These are phyloP conservation scores for Morphnarchus princeps DNA, from an alignment of 2,113 vertebrate species.

Conservation along the genomic window DNA sequence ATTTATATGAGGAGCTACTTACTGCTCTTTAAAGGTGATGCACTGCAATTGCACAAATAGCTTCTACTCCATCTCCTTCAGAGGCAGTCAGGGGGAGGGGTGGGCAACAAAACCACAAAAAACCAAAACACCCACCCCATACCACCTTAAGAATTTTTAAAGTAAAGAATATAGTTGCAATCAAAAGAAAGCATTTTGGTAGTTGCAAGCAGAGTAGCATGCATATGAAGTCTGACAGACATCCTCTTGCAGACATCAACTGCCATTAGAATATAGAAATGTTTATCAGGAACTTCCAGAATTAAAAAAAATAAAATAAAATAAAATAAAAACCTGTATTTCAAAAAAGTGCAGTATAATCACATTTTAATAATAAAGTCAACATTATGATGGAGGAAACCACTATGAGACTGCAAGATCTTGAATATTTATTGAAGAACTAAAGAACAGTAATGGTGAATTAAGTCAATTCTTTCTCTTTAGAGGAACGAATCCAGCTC, in stretches of 20 bases:
- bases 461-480: not conserved
- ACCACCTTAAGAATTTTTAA: not conserved
- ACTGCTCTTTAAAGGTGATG: not conserved
- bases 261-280: not conserved
- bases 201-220: not conserved
- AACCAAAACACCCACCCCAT: accelerated
- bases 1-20: not conserved
- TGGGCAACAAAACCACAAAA: not conserved
- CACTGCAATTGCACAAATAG: not conserved
- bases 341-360: not conserved
- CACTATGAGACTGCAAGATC: not conserved
- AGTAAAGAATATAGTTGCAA: not conserved
- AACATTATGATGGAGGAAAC: not conserved
- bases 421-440: not conserved
- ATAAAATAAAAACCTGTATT: not conserved
- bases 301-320: not conserved
- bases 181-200: not conserved
- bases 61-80: not conserved
- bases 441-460: not conserved
- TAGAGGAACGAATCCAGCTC: not conserved
- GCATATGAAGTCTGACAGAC: not conserved
- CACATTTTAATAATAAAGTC: not conserved
- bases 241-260: not conserved
- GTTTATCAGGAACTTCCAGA: not conserved
- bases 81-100: not conserved